phyloP scores from a whole-genome alignment of 2,888 invertebrate species.

The Agrotis ipsilon region DNA sequence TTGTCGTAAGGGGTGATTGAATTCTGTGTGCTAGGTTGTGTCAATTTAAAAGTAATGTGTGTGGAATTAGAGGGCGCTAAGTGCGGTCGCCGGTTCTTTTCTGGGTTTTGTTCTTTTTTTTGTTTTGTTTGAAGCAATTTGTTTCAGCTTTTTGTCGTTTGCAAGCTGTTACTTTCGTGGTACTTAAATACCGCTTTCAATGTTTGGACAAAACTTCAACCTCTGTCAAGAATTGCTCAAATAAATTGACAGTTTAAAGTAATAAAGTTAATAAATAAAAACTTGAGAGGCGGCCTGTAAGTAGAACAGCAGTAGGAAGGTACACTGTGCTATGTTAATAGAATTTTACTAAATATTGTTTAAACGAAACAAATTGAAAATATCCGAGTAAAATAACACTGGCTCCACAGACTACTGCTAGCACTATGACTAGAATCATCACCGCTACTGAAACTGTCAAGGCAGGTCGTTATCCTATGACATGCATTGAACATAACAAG shows the following conservation, averaged over 20 bases:
- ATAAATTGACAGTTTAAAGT: not conserved
- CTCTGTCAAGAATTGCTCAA: not conserved
- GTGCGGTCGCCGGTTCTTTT: slow-evolving; percentile 20
- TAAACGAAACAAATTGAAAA: too few species aligned
- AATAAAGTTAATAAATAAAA: not conserved
- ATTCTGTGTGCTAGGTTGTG: slow-evolving; percentile 41
- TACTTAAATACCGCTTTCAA: not conserved
- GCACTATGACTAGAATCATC: too few species aligned
- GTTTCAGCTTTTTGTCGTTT: slow-evolving; percentile 16
- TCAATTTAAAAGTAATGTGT: slow-evolving; percentile 42
- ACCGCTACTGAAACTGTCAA: too few species aligned
- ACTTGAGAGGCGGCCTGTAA: too few species aligned
- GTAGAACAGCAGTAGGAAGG: too few species aligned
- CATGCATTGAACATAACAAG: not conserved
- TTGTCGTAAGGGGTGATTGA: slow-evolving; percentile 45
- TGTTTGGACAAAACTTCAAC: not conserved
- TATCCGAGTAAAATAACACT: too few species aligned
- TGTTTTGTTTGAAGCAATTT: slow-evolving; percentile 17
- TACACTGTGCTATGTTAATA: too few species aligned
- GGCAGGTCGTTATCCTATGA: not conserved
- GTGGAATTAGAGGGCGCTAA: slow-evolving; percentile 31
- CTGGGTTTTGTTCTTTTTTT: slow-evolving; percentile 9
- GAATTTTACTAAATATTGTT: too few species aligned
- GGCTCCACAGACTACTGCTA: not conserved
- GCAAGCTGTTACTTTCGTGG: slow-evolving; percentile 27